Conservation (phyloP, 2,797 vertebrate species). For the Lagorchestes hirsutus region DNA sequence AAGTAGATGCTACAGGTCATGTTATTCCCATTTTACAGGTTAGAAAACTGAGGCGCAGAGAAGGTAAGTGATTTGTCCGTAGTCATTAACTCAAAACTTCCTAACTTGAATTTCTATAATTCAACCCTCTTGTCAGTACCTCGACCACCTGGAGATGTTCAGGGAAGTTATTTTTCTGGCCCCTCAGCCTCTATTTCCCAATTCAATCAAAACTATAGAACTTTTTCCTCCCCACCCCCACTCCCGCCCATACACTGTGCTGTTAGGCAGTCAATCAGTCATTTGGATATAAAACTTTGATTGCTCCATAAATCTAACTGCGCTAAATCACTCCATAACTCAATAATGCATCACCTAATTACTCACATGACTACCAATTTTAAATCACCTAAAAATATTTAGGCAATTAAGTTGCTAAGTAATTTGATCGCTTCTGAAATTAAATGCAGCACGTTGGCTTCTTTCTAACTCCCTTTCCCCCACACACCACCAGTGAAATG, state of each 20-base stretch:
- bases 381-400: conserved; percentile 69
- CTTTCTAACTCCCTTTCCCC: conserved; percentile 50
- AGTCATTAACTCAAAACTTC: not conserved
- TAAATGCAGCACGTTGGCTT: not conserved
- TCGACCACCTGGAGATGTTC: not conserved
- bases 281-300: not conserved
- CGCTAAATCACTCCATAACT: conserved; percentile 52
- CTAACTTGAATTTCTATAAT: not conserved
- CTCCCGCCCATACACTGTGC: not conserved
- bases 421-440: conserved; percentile 65
- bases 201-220: not conserved
- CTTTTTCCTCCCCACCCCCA: not conserved
- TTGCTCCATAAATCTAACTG: conserved; percentile 12
- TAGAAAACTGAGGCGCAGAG: not conserved
- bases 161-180: not conserved
- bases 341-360: conserved; percentile 42
- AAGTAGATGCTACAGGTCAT: not conserved
- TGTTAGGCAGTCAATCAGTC: conserved; percentile 1
- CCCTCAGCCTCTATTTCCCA: not conserved
- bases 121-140: not conserved
- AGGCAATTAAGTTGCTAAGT: conserved; percentile 69
- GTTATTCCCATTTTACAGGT: not conserved
- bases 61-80: not conserved
- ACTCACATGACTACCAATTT: conserved; percentile 30
- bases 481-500: not conserved